Base-by-base conservation (phyloP, 2,797 vertebrate species). In the Masticophis lateralis region DNA sequence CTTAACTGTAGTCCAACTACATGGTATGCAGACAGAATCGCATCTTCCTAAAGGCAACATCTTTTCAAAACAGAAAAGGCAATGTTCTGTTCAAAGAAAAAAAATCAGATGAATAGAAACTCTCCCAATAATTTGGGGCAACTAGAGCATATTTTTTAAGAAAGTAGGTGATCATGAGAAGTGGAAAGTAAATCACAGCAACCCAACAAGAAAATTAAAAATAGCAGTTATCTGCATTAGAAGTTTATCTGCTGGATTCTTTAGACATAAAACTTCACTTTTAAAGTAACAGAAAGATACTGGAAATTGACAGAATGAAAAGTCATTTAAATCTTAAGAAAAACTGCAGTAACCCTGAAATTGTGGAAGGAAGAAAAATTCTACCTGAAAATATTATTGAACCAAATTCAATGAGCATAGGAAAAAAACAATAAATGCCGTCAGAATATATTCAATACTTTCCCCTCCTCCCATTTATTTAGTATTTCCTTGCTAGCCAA, bases 401-500 rank as follows among this genome's bases (percentile, higher is more conserved):
- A 95, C 1, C 53, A 1, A 95, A 94, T 87, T 53, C 69, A 94
- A 87, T 93, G 60, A 88, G 94, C 59, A 63, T 90, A 87, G 86
- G 92, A 94, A 87, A 94, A 91, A 61, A 56, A 92, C 3, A 89
- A 90, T 6, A 90, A 94, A 90, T 90, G 22, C 1, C 92, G 89
- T 95, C 63, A 91, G 92, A 91, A 90, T 86, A 56, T 22, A 86
- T 96, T 95, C 94, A 91, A 92, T 83, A 1, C 53, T 92, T 88
- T 14, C 25, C 18, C 11, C 3, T 11, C 37, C 47, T 59, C 90
- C 25, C 32, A 94, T 20, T 88, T 95, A 83, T 93, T 94, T 96
- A 93, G 93, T 91, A 86, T 90, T 95, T 91, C 91, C 37, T 96
- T 97, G 95, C 94, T 95, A 93, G 55, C 94, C 92, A 96, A 97